Percentiles rank a stretch among this genome's conserved stretches.
These are phyloP conservation scores for Trachythela sp. DNA, from an alignment of 64 coral and sea anemone species.

Conservation along the genomic window DNA sequence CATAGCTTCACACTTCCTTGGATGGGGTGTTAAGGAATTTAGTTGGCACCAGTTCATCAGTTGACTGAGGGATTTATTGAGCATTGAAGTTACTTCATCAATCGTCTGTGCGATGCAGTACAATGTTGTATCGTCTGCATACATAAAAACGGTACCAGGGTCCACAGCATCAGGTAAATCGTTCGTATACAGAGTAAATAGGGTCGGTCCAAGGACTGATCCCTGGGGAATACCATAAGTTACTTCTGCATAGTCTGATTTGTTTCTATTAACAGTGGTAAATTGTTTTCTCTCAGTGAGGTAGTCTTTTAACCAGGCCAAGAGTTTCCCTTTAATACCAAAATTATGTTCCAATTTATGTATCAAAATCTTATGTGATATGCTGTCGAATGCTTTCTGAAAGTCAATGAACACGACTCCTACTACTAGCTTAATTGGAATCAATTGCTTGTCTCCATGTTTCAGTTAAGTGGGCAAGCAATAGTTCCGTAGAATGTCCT, in stretches of 20 bases:
- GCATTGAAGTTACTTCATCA: conserved; percentile 21
- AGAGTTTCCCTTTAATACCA: conserved; percentile 46
- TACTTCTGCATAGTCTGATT: conserved; percentile 26
- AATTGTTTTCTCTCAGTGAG: conserved; percentile 27
- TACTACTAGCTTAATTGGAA: conserved; percentile 22
- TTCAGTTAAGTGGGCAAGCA: conserved; percentile 46
- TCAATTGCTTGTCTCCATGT: conserved; percentile 43
- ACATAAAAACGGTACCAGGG: conserved; percentile 32
- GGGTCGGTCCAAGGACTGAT: conserved; percentile 41
- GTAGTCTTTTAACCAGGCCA: conserved; percentile 52
- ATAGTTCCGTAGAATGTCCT: conserved; percentile 41
- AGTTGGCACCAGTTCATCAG: conserved; percentile 22
- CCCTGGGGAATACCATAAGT: conserved; percentile 46
- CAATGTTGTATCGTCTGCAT: conserved; percentile 50
- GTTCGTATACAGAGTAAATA: conserved; percentile 46
- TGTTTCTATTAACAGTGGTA: conserved; percentile 22
- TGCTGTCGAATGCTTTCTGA: conserved; percentile 52
- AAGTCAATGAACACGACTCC: conserved; percentile 53
- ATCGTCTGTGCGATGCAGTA: conserved; percentile 33
- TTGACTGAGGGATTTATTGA: conserved; percentile 2
- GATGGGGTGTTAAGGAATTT: conserved; percentile 36
- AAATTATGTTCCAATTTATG: conserved; percentile 33
- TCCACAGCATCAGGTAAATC: conserved; percentile 45
- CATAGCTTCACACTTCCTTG: conserved; percentile 48
- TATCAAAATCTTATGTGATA: conserved; percentile 40